Percentiles rank a stretch among this genome's conserved stretches.
Evolutionary conservation across 2,888 invertebrate species (phyloP).

Genomic region (Notocelia uddmanniana): DNA sequence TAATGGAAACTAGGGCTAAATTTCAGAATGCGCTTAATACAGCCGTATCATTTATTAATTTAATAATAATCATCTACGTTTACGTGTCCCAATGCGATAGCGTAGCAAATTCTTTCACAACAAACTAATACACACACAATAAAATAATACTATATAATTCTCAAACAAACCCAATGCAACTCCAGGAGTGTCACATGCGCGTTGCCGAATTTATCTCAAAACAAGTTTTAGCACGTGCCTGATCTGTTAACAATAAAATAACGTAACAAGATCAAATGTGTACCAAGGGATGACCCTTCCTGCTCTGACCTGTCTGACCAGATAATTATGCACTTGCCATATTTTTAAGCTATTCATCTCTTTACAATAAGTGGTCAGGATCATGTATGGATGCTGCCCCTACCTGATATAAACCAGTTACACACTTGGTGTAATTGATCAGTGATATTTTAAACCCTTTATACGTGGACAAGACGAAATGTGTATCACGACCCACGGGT

Average conservation of each 20-base stretch:
- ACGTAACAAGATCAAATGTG: conserved; percentile 48
- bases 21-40: too few relatives aligned
- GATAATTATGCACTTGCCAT: conserved; percentile 4
- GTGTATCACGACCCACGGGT: conserved; percentile 42
- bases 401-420: neutral
- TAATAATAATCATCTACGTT: too few relatives aligned
- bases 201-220: neutral
- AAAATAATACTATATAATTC: too few relatives aligned
- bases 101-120: too few relatives aligned
- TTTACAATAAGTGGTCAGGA: neutral
- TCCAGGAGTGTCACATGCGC: too few relatives aligned
- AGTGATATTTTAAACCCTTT: neutral
- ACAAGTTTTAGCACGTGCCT: neutral
- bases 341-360: neutral
- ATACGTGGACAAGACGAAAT: conserved; percentile 45
- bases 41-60: too few relatives aligned
- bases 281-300: conserved; percentile 45
- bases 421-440: neutral
- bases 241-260: conserved; percentile 7
- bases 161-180: too few relatives aligned
- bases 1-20: too few relatives aligned
- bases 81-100: too few relatives aligned
- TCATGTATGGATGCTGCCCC: conserved; percentile 17
- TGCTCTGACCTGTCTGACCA: conserved; percentile 28
- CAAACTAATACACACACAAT: too few relatives aligned